Percentiles rank a stretch among this genome's conserved stretches.
phyloP scores from a whole-genome alignment of 1,140 invertebrate species.

The Meteorus sp. region DNA sequence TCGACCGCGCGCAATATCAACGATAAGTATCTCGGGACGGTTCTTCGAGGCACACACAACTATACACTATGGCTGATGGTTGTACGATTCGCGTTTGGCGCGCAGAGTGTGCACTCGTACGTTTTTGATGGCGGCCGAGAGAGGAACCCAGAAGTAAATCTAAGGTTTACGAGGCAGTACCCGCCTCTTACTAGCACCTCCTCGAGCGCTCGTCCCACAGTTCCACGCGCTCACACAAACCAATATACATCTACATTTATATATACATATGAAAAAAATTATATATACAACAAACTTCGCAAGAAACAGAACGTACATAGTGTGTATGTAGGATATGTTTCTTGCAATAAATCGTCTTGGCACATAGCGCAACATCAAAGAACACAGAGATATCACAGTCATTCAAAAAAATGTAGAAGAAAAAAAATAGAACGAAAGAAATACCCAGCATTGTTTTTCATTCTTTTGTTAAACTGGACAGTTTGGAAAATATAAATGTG shows the following conservation, averaged over 20 bases:
- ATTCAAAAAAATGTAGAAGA: slow-evolving; percentile 8
- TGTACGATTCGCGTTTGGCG: not conserved
- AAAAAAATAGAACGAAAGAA: no score
- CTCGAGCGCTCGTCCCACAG: slow-evolving; percentile 54
- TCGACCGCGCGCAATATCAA: slow-evolving; percentile 41
- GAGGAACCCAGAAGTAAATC: slow-evolving; percentile 61
- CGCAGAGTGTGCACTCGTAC: not conserved
- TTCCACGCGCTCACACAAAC: slow-evolving; percentile 30
- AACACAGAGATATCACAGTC: slow-evolving; percentile 6
- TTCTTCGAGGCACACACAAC: slow-evolving; percentile 34
- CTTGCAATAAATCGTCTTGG: slow-evolving; percentile 23
- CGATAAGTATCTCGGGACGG: slow-evolving; percentile 54
- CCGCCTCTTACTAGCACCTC: slow-evolving; percentile 62
- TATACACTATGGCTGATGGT: not conserved
- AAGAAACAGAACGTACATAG: no score
- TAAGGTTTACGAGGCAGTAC: slow-evolving; percentile 61
- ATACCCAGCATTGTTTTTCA: no score
- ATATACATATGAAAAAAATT: not conserved
- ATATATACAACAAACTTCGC: not conserved
- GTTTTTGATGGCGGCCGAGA: slow-evolving; percentile 58
- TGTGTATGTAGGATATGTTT: slow-evolving; percentile 23
- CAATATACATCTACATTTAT: no score
- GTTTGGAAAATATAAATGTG: no score
- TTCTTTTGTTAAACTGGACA: no score
- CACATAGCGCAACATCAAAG: slow-evolving; percentile 15